These are phyloP conservation scores for Polia nebulosa DNA, from an alignment of 2,888 invertebrate species.

Conservation along the genomic window DNA sequence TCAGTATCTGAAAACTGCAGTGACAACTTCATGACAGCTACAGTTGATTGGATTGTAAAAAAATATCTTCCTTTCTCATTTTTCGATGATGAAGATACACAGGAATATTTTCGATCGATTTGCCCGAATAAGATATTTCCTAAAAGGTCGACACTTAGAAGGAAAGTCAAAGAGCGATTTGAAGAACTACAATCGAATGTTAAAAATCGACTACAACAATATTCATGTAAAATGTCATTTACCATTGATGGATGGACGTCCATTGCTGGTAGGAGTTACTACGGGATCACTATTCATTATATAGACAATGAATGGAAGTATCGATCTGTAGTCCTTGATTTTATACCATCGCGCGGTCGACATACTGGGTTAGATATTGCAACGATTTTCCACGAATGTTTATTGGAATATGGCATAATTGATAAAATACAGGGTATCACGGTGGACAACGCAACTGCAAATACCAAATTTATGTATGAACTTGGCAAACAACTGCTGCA, in stretches of 20 bases:
- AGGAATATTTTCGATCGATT: slow-evolving; percentile 57
- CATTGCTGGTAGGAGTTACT: slow-evolving; percentile 62
- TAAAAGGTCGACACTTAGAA: too few species aligned
- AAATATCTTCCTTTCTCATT: too few species aligned
- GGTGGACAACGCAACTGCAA: too few species aligned
- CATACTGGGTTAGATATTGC: slow-evolving; percentile 61
- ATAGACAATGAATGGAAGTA: slow-evolving; percentile 64
- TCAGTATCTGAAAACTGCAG: slow-evolving; percentile 55
- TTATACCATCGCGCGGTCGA: slow-evolving; percentile 62
- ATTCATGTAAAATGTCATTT: slow-evolving; percentile 57
- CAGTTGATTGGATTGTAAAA: slow-evolving; percentile 60
- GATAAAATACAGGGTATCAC: slow-evolving; percentile 61
- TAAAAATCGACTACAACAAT: slow-evolving; percentile 56
- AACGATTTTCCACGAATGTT: slow-evolving; percentile 58
- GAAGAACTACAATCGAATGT: too few species aligned
- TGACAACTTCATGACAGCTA: slow-evolving; percentile 61
- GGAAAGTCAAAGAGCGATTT: too few species aligned
- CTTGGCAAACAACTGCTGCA: too few species aligned
- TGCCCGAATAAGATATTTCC: too few species aligned
- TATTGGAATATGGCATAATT: slow-evolving; percentile 57
- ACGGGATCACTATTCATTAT: slow-evolving; percentile 62
- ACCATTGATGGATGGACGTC: slow-evolving; percentile 61
- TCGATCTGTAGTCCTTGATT: slow-evolving; percentile 63
- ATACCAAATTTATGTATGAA: too few species aligned
- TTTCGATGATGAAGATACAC: slow-evolving; percentile 58